Base-by-base conservation (phyloP, 2,888 invertebrate species). In the Eristalis arbustorum region DNA sequence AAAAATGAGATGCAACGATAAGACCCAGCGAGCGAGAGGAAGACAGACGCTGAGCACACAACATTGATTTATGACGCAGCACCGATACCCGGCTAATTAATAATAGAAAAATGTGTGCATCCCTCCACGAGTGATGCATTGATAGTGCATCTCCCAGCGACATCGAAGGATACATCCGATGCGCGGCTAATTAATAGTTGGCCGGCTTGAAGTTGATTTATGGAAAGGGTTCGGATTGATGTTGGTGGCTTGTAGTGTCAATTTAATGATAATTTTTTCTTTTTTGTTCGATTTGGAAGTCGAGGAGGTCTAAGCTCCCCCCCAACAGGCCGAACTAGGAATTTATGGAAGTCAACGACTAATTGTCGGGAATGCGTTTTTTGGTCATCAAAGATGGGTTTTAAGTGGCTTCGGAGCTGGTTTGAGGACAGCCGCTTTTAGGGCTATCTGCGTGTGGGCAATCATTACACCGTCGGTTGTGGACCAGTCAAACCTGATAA, bases 1-100 rank as follows among this genome's bases (percentile, higher is more conserved):
- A 87, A 87, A 87, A 87, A 87, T 87, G 87, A 83, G 78, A 83
- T 83, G 77, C 78, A 75, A 71, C 66, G 87, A 87, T 87, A 87
- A 87, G 87, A 49, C 61, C 37, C 1, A 8, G 18, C 49, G 10
- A 49, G 49, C 8, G 49, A 49, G 49, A 13, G 13, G 37, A 37
- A 37, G 37, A 37, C 13, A 37, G 34, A 37, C 34, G 11, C 64
- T 76, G 76, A 13, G 18, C 18, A 18, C 49, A 49, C 62, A 78
- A 62, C 85, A 85, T 83, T 87, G 87, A 87, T 87, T 87, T 87
- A 87, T 87, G 87, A 83, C 83, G 31, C 71, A 57, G 78, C 71
- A 78, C 74, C 78, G 69, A 78, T 72, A 69, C 82, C 82, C 77
- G 82, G 49, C 87, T 83, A 87, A 87, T 87, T 87, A 83, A 87